A percentile compares a stretch with the other conserved stretches of the same genome.
These are phyloP conservation scores for Adelphocoris suturalis DNA, from an alignment of 2,888 invertebrate genomes.

Conservation along the genomic window DNA sequence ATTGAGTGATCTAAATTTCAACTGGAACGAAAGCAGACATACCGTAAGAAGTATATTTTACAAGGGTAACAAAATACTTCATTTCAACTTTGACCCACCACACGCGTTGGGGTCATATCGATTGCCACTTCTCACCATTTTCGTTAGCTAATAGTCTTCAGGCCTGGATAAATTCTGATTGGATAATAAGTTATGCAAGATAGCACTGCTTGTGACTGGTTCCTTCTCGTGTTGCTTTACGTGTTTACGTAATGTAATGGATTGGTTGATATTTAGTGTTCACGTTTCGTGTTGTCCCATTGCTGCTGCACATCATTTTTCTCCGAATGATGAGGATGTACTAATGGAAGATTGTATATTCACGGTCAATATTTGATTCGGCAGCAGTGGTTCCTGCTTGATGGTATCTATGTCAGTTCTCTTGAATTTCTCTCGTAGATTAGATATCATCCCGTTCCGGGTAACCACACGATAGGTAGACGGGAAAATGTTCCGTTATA, in stretches of 20 bases:
- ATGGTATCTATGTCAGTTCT: neutral
- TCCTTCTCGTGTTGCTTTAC: neutral
- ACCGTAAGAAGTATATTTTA: too few relatives aligned
- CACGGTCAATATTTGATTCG: neutral
- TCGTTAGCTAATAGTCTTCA: neutral
- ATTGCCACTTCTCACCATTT: neutral
- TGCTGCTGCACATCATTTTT: neutral
- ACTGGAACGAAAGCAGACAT: too few relatives aligned
- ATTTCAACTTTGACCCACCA: too few relatives aligned
- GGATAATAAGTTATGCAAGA: conserved; percentile 15
- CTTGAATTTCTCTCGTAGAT: neutral
- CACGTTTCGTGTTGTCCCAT: neutral
- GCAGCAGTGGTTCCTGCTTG: too few relatives aligned
- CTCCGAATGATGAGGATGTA: neutral
- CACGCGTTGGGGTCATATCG: neutral
- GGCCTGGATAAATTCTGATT: neutral
- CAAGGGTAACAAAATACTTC: too few relatives aligned
- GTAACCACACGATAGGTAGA: too few relatives aligned
- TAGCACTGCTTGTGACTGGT: neutral
- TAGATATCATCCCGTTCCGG: neutral
- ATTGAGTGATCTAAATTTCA: too few relatives aligned
- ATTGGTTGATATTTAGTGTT: neutral
- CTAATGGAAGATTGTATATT: neutral
- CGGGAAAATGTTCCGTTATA: too few relatives aligned
- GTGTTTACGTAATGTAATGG: neutral